These are phyloP conservation scores for Xestoiulus laeticollis DNA, from an alignment of 2,888 invertebrate species.

Conservation along the genomic window DNA sequence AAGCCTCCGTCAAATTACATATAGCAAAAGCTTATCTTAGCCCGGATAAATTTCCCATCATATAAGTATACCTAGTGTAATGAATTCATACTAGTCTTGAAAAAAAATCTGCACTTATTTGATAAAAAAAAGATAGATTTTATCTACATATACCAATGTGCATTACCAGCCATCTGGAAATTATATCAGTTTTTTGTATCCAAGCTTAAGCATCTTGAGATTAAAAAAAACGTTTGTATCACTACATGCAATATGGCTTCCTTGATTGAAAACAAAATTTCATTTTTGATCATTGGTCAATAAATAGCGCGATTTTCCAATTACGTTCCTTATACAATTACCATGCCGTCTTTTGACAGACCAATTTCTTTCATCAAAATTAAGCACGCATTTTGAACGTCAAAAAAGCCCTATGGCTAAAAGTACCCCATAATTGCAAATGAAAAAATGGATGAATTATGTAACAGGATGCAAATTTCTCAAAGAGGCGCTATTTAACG, in stretches of 20 bases:
- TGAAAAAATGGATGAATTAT: constrained; percentile 5
- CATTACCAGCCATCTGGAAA: background rate
- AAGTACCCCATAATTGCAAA: background rate
- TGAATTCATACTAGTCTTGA: no score
- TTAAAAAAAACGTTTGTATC: background rate
- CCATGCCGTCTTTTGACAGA: background rate
- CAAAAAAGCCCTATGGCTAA: background rate
- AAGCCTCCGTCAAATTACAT: no score
- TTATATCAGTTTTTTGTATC: background rate
- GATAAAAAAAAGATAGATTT: no score
- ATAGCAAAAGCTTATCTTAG: no score
- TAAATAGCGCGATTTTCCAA: background rate
- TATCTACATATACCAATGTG: no score
- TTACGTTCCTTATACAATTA: background rate
- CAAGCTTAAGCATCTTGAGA: background rate
- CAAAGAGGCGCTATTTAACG: background rate
- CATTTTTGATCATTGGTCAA: background rate
- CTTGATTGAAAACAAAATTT: background rate
- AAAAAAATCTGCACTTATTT: no score
- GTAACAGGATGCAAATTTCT: background rate
- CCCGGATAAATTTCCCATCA: no score
- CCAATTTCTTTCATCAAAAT: background rate
- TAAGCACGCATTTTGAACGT: background rate
- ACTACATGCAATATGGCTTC: background rate
- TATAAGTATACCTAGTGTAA: no score